Evolutionary conservation across 1,140 invertebrate species (phyloP).

Genomic region (Monochamus saltuarius): DNA sequence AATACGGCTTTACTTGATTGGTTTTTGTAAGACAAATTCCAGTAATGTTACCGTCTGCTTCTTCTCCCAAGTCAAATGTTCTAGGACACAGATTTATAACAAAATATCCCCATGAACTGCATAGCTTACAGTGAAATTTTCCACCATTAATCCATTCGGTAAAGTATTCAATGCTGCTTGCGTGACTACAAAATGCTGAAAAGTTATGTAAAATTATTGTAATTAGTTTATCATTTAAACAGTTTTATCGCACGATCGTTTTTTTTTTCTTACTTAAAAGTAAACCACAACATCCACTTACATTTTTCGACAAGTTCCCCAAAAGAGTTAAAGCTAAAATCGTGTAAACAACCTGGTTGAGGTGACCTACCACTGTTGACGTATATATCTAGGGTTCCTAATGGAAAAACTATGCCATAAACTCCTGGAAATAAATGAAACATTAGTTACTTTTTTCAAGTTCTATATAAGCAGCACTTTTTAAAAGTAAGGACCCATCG

Average conservation of each 20-base stretch:
- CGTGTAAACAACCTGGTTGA: constrained; percentile 58
- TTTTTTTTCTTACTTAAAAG: not conserved
- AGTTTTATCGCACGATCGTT: not conserved
- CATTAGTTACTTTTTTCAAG: not conserved
- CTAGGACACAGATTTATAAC: not conserved
- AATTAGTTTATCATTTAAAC: not conserved
- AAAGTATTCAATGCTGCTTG: constrained; percentile 32
- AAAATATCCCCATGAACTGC: constrained; percentile 33
- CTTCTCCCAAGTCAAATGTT: constrained; percentile 51
- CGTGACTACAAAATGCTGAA: constrained; percentile 38
- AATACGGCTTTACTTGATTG: constrained; percentile 57
- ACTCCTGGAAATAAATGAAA: constrained; percentile 15
- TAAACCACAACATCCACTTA: constrained; percentile 15
- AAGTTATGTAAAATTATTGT: not conserved
- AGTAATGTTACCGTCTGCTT: constrained; percentile 37
- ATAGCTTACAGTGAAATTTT: constrained; percentile 50
- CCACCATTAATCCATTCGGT: constrained; percentile 46
- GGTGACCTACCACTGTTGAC: constrained; percentile 66
- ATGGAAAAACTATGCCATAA: constrained; percentile 53
- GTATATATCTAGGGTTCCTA: constrained; percentile 76
- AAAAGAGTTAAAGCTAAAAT: constrained; percentile 9
- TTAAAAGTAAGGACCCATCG: no score
- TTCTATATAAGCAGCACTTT: not conserved
- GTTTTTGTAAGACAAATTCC: constrained; percentile 57
- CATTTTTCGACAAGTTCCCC: constrained; percentile 30